These are phyloP conservation scores for Centropus bengalensis DNA, from an alignment of 2,113 vertebrate species.

Conservation along the genomic window DNA sequence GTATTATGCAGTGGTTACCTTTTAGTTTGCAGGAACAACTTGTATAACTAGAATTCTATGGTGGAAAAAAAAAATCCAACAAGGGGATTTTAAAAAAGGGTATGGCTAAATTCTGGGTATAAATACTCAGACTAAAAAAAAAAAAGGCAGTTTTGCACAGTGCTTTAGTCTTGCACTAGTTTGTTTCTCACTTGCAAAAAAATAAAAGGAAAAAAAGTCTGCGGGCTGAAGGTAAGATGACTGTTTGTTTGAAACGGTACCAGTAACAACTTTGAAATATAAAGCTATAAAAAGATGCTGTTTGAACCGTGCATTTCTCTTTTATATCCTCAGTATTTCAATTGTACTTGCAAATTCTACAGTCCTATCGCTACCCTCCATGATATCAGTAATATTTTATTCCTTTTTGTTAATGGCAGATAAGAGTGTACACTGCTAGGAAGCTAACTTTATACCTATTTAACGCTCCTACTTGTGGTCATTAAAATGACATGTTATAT, in stretches of 20 bases:
- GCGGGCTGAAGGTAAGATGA: conserved; percentile 58
- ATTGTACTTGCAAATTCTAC: conserved; percentile 53
- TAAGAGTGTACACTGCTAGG: conserved; percentile 67
- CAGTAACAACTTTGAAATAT: conserved; percentile 63
- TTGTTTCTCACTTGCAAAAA: conserved; percentile 84
- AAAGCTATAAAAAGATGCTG: conserved; percentile 73
- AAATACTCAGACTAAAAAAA: conserved; percentile 97
- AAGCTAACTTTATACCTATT: conserved; percentile 76
- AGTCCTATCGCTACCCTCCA: neutral
- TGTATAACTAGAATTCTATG: conserved; percentile 77
- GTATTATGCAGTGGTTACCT: conserved; percentile 78
- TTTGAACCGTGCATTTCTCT: conserved; percentile 59
- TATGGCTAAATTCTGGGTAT: conserved; percentile 88
- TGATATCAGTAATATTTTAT: conserved; percentile 42
- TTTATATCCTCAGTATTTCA: conserved; percentile 55
- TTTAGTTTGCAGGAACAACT: conserved; percentile 78
- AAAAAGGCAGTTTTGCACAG: conserved; percentile 95
- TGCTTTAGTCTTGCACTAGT: conserved; percentile 94
- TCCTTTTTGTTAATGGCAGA: conserved; percentile 68
- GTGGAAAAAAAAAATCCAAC: conserved; percentile 71
- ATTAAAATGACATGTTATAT: conserved; percentile 78
- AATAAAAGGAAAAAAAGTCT: conserved; percentile 33
- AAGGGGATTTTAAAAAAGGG: conserved; percentile 75
- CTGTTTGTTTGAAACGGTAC: conserved; percentile 74
- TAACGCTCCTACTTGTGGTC: conserved; percentile 78